Evolutionary conservation across 1,140 invertebrate genomes (phyloP).

Genomic region (Drosophila bocki): DNA sequence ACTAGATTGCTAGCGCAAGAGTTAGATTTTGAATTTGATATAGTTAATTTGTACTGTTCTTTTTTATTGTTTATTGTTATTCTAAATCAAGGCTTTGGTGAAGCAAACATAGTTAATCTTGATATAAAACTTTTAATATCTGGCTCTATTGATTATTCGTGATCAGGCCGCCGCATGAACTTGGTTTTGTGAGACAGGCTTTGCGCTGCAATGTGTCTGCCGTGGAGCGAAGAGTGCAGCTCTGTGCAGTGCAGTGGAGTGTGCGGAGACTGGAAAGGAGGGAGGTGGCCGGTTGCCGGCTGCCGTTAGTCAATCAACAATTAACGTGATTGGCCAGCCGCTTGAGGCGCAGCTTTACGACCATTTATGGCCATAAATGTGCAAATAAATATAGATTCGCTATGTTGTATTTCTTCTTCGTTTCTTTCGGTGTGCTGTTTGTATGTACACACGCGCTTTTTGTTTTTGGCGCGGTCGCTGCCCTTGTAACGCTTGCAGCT

Average conservation of each 20-base stretch:
- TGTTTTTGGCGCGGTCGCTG: slow-evolving; percentile 70
- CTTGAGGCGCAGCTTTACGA: slow-evolving; percentile 61
- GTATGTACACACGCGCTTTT: slow-evolving; percentile 4
- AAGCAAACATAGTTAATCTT: neutral
- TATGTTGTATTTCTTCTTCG: slow-evolving; percentile 28
- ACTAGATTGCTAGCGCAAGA: neutral
- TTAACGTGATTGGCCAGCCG: slow-evolving; percentile 44
- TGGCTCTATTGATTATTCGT: neutral
- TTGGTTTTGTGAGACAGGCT: neutral
- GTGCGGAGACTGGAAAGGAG: neutral
- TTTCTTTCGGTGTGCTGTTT: slow-evolving; percentile 16
- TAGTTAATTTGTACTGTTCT: neutral
- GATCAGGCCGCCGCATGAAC: slow-evolving; percentile 12
- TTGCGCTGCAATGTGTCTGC: neutral
- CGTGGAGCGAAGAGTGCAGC: neutral
- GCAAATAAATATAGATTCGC: slow-evolving; percentile 44
- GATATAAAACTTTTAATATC: neutral
- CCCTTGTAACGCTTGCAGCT: slow-evolving; percentile 72
- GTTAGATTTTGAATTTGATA: neutral
- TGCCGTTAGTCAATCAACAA: slow-evolving; percentile 52
- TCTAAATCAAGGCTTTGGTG: neutral
- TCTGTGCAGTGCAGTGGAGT: neutral
- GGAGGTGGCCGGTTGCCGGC: slow-evolving; percentile 7
- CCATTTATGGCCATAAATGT: slow-evolving; percentile 70
- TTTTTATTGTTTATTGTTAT: neutral